Evolutionary conservation across 2,888 invertebrate genomes (phyloP), one percentile per base, ranked within the genome.

Genomic region (Neoaliturus tenellus): DNA sequence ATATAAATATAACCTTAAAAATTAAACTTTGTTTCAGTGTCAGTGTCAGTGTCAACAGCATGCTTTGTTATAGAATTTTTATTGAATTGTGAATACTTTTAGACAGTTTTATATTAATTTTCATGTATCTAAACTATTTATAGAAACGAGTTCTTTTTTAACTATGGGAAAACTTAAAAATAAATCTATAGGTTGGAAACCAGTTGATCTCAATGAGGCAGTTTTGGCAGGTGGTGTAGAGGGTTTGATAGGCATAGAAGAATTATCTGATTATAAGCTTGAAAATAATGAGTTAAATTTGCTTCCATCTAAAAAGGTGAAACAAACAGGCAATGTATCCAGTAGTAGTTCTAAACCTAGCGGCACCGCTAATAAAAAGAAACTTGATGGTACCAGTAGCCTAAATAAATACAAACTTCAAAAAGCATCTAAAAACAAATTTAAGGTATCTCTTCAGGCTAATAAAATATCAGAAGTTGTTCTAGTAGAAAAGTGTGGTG

Each of bases 221-320:
- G 88, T 85, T 12, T 39, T 83, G 5, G 31, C 92, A 84, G 90
- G 88, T 4, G 92, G 91, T 84, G 91, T 95, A 81, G 94, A 95
- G 86, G 95, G 95, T 14, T 92, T 97, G 85, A 92, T 96, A 44
- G 96, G 95, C 0, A 92, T 97, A 62, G 96, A 97, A 90, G 96
- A 96, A 88, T 93, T 97, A 85, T 93, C 93, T 3, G 93, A 94
- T 86, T 96, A 96, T 89, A 92, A 93, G 85, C 92, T 93, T 87
- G 84, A 88, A 88, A 87, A 86, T 85, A 85, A 89, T 86, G 88
- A 87, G 82, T 71, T 31, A 78, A 84, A 33, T 82, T 86, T 35
- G 10, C 39, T 17, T 5, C 5, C 33, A 20, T 39, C 39, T 71
- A 20, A 0, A 17, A 14, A 44, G 12, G 2, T n/a, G 5, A 41